Evolutionary conservation across 2,113 vertebrate genomes (phyloP).

Genomic region (Oxyruncus cristatus): DNA sequence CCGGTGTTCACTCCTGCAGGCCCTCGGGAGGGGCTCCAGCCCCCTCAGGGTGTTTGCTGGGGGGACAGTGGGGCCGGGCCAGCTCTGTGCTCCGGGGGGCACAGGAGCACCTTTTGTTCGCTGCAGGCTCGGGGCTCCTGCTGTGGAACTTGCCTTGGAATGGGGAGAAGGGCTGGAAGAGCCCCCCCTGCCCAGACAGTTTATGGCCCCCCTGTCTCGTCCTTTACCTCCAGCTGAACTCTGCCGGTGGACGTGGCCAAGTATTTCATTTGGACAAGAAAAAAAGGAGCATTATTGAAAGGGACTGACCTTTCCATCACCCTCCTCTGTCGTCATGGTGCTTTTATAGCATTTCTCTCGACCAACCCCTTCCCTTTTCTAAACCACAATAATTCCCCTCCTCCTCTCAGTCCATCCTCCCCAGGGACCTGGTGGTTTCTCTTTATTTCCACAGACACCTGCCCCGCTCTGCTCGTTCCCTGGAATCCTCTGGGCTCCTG

Average conservation of each 20-base stretch:
- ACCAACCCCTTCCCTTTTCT: constrained; percentile 53
- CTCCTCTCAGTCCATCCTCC: constrained; percentile 25
- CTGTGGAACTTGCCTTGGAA: neutral
- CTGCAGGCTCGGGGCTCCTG: neutral
- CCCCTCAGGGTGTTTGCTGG: neutral
- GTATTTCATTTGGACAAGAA: constrained; percentile 53
- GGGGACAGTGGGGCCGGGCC: neutral
- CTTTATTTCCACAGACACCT: constrained; percentile 41
- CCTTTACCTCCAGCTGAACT: constrained; percentile 82
- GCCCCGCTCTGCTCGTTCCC: neutral
- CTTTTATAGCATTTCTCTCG: constrained; percentile 53
- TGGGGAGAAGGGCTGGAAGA: neutral
- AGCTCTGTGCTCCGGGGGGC: neutral
- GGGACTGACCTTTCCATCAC: constrained; percentile 68
- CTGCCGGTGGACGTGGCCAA: constrained; percentile 66
- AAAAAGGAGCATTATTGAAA: constrained; percentile 60
- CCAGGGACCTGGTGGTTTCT: neutral
- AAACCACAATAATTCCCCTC: constrained; percentile 24
- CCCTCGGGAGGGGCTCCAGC: neutral
- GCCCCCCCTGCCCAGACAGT: constrained; percentile 58
- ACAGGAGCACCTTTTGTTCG: neutral
- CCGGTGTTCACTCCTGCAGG: neutral
- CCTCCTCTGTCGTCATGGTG: constrained; percentile 65
- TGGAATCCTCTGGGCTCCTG: neutral
- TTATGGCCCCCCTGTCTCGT: constrained; percentile 77